These are phyloP conservation scores for Agrotis exclamationis DNA, from an alignment of 2,888 invertebrate species.

Conservation along the genomic window DNA sequence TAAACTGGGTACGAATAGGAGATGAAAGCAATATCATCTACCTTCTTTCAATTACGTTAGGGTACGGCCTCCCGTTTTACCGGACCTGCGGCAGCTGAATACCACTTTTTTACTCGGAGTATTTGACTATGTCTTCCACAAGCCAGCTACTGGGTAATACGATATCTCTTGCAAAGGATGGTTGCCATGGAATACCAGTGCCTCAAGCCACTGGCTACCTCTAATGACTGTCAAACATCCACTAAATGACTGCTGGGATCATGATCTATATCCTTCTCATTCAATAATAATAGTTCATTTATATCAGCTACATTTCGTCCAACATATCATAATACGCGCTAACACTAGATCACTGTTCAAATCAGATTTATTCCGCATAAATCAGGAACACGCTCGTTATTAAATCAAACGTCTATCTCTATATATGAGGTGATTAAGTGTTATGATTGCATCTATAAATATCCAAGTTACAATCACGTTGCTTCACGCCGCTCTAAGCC, in stretches of 20 bases:
- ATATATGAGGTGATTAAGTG: conserved; percentile 24
- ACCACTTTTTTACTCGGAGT: too few species aligned
- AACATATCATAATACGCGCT: conserved; percentile 8
- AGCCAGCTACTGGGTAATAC: too few species aligned
- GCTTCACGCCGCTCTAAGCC: conserved; percentile 74
- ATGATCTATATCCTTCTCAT: neutral
- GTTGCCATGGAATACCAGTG: too few species aligned
- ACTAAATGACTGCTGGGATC: neutral
- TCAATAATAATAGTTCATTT: neutral
- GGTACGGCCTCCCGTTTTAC: too few species aligned
- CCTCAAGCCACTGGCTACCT: too few species aligned
- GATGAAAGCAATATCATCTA: too few species aligned
- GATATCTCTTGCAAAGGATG: too few species aligned
- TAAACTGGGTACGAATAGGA: too few species aligned
- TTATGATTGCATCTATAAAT: conserved; percentile 45
- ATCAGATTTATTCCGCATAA: neutral
- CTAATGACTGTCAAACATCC: too few species aligned
- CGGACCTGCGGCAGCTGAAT: too few species aligned
- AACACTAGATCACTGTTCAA: neutral
- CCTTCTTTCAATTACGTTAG: too few species aligned
- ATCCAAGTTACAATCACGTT: conserved; percentile 75
- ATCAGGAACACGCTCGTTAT: neutral
- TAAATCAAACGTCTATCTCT: conserved; percentile 2
- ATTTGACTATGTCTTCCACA: too few species aligned
- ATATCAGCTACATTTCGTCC: neutral